A percentile compares a stretch with the other conserved stretches of the same genome.
Evolutionary conservation across 2,113 vertebrate genomes (phyloP).

Genomic region (Blennius ocellaris): DNA sequence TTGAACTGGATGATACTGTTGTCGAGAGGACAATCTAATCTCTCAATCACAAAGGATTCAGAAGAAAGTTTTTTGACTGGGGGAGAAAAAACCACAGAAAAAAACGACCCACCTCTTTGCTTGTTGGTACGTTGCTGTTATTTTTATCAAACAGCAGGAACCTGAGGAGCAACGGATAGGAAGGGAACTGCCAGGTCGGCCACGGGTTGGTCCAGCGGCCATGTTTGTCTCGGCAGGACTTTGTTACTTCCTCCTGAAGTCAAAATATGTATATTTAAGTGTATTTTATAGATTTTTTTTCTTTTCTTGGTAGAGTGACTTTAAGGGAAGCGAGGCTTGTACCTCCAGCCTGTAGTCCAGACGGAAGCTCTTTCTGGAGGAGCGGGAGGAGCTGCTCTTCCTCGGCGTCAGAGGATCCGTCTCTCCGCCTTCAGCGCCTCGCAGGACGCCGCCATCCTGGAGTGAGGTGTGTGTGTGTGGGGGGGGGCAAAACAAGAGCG

Average conservation of each 20-base stretch:
- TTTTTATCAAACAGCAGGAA: conserved; percentile 72
- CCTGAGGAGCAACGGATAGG: conserved; percentile 58
- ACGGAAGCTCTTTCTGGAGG: conserved; percentile 74
- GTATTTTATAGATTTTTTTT: no score
- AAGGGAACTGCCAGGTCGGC: conserved; percentile 79
- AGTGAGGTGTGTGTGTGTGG: no score
- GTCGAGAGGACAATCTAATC: no score
- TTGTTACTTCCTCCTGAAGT: conserved; percentile 75
- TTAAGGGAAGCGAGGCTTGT: no score
- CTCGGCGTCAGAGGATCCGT: conserved; percentile 26
- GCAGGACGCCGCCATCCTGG: conserved; percentile 31
- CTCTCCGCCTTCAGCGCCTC: conserved; percentile 64
- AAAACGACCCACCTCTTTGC: conserved; percentile 60
- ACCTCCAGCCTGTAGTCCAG: conserved; percentile 77
- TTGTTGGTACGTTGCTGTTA: conserved; percentile 72
- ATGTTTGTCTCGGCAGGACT: conserved; percentile 69
- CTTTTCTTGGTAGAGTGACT: no score
- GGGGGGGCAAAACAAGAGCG: no score
- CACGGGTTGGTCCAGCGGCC: conserved; percentile 77
- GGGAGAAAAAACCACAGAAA: no score
- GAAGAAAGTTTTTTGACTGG: no score
- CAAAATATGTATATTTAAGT: neutral
- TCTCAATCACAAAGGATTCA: no score
- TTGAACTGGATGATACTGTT: no score
- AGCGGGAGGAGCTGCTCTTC: conserved; percentile 71